Evolutionary conservation across 2,113 vertebrate genomes (phyloP).

Genomic region (Neolamprologus sp.): DNA sequence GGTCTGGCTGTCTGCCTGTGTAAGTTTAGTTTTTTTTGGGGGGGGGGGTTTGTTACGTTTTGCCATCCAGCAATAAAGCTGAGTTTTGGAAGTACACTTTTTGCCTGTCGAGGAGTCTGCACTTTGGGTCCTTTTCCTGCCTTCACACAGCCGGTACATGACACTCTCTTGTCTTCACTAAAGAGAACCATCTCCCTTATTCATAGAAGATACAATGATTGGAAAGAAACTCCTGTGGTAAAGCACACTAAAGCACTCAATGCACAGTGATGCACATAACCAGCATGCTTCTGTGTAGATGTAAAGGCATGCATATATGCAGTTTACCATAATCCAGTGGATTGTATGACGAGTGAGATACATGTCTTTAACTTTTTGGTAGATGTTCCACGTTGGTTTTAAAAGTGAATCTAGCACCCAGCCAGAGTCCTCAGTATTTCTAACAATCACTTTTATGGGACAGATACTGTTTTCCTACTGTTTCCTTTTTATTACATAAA

Average conservation of each 20-base stretch:
- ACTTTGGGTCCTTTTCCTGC: too few relatives aligned
- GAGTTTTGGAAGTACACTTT: too few relatives aligned
- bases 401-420: neutral
- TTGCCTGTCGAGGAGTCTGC: too few relatives aligned
- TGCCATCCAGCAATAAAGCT: too few relatives aligned
- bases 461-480: neutral
- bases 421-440: neutral
- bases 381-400: neutral
- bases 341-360: neutral
- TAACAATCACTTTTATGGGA: neutral
- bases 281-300: fast-evolving
- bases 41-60: too few relatives aligned
- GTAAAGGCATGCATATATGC: neutral
- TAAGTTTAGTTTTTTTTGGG: too few relatives aligned
- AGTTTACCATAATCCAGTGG: neutral
- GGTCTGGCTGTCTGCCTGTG: too few relatives aligned
- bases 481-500: neutral
- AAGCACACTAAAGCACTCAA: neutral
- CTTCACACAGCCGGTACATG: too few relatives aligned
- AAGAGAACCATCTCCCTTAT: neutral
- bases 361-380: neutral
- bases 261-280: neutral
- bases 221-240: neutral
- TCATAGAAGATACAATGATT: neutral
- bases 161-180: neutral